phyloP scores from a whole-genome alignment of 2,888 invertebrate genomes.

The Oscheius sp. region DNA sequence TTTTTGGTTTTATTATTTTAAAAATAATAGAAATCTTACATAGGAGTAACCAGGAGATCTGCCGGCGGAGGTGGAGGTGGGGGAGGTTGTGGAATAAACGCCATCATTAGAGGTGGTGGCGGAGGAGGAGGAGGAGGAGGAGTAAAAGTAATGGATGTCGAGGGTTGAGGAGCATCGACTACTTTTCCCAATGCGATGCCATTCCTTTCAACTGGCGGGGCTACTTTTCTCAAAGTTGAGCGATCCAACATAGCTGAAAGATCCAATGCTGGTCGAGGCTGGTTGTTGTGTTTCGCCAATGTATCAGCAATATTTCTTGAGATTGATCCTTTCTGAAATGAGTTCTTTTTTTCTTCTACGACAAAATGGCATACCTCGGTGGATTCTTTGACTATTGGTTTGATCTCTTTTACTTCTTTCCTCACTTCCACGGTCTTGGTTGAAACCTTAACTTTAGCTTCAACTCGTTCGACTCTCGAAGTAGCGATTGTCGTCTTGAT shows the following conservation, averaged over 20 bases:
- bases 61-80: conserved; percentile 18
- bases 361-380: neutral
- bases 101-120: conserved; percentile 1
- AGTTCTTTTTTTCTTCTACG: too few species aligned
- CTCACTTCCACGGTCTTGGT: neutral
- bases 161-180: neutral
- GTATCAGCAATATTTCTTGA: conserved; percentile 12
- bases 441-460: neutral
- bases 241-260: conserved; percentile 1
- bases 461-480: neutral
- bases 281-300: conserved; percentile 2
- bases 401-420: neutral
- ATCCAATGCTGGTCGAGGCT: conserved; percentile 10
- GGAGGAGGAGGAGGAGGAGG: neutral
- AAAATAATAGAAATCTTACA: neutral
- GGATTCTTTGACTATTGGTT: neutral
- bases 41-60: conserved; percentile 12
- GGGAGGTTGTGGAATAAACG: neutral
- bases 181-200: conserved; percentile 26
- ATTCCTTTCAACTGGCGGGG: conserved; percentile 20
- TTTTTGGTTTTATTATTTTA: too few species aligned
- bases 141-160: neutral
- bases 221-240: conserved; percentile 10
- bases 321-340: neutral
- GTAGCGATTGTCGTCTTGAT: conserved; percentile 13